These are phyloP conservation scores for Diachasmimorpha longicaudata DNA, from an alignment of 1,140 invertebrate genomes.

Conservation along the genomic window DNA sequence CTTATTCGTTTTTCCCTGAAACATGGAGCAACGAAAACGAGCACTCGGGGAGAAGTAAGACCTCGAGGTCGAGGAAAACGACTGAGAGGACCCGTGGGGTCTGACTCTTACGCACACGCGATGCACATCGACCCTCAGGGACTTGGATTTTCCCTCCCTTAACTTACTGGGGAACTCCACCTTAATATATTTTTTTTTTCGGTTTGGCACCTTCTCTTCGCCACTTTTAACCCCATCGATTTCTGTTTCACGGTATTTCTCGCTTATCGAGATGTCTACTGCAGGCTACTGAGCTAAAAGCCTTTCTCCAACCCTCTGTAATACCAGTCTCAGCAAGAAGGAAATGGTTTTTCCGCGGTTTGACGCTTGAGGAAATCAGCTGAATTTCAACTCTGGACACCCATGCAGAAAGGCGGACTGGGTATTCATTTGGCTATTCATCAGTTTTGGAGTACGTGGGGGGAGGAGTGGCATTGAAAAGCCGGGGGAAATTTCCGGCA, in stretches of 20 bases:
- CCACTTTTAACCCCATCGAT: constrained; percentile 9
- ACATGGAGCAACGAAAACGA: neutral
- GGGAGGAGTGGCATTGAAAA: neutral
- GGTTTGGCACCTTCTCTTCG: neutral
- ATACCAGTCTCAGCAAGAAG: neutral
- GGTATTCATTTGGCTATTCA: neutral
- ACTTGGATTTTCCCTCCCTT: neutral
- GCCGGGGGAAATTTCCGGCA: too few relatives aligned
- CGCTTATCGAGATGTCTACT: constrained; percentile 1
- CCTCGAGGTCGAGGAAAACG: neutral
- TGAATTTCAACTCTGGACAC: neutral
- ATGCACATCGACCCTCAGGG: neutral
- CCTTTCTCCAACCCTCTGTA: neutral
- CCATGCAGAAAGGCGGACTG: neutral
- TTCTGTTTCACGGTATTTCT: neutral
- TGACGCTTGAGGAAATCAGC: neutral
- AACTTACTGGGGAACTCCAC: neutral
- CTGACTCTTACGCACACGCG: neutral
- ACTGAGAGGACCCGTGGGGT: neutral
- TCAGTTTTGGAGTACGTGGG: neutral
- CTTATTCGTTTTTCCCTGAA: neutral
- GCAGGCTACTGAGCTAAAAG: neutral
- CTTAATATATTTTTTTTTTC: neutral
- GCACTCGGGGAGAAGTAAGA: neutral
- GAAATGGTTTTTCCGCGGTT: constrained; percentile 10